Evolutionary conservation across 1,140 invertebrate species (phyloP), one percentile per base, ranked within the genome.

Genomic region (Brachionus sp.): DNA sequence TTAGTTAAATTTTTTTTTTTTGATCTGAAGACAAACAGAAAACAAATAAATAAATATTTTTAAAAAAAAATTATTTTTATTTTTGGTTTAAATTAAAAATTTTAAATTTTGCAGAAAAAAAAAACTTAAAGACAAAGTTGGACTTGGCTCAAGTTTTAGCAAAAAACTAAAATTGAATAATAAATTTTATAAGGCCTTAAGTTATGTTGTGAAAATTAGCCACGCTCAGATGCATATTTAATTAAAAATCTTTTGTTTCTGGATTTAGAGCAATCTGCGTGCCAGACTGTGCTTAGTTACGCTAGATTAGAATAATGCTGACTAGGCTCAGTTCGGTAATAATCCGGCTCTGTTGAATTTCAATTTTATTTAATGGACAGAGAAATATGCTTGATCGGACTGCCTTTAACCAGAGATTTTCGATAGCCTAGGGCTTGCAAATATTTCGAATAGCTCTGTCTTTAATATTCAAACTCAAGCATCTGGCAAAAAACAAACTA

Each of bases 401-500:
- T 57, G 50, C 16, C 50, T 57, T 57, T 57, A 57, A 57, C 50
- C 50, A 57, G 50, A 57, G 50, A 57, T 57, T 57, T 57, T 16
- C 0, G 1, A 7, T 19, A 16, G 50, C 50, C 50, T 25, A n/a
- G 50, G 50, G 50, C 50, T 9, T 57, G 50, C 50, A 70, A 70
- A 70, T 70, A n/a, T 70, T 70, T 70, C 66, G 66, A 39, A 70
- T 70, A 70, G 35, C 66, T 70, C 29, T 70, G 66, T 70, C 66
- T 70, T 70, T 70, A 70, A 37, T 39, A 70, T 39, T 19, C 6
- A 16, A 23, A 16, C 29, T 70, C 37, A 25, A 75, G 70, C 70
- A 75, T 75, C 70, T 75, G 70, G 70, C 23, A 75, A 46, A 75
- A 46, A 44, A 33, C 39, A 25, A 68, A 68, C 25, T 37, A 37